A percentile compares a stretch with the other conserved stretches of the same genome.
Conservation (phyloP, 2,888 invertebrate species). For the Drosophila seclusa region DNA sequence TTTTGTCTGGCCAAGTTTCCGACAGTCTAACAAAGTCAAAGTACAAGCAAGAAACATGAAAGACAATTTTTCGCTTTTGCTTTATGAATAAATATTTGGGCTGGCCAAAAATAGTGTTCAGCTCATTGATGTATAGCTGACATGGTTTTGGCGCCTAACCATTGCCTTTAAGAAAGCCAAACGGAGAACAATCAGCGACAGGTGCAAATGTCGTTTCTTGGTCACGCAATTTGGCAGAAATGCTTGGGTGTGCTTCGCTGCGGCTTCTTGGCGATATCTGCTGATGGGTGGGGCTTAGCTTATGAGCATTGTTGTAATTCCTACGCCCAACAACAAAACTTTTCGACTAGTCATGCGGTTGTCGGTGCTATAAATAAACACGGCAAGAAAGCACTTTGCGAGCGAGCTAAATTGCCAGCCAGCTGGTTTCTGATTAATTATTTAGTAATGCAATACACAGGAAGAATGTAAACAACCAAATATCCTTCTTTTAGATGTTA, state of each 20-base stretch:
- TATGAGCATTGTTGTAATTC: slow-evolving; percentile 43
- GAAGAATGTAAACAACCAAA: not conserved
- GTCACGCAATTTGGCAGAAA: slow-evolving; percentile 54
- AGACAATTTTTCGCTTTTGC: slow-evolving; percentile 15
- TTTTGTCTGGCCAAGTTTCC: not conserved
- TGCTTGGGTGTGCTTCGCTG: slow-evolving; percentile 37
- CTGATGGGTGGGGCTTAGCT: slow-evolving; percentile 12
- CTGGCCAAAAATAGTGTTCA: slow-evolving; percentile 4
- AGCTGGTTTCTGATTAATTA: slow-evolving; percentile 13
- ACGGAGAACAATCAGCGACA: slow-evolving; percentile 39
- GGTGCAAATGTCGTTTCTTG: slow-evolving; percentile 61
- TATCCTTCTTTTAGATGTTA: not conserved
- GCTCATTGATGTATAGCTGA: slow-evolving; percentile 11
- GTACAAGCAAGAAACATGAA: slow-evolving; percentile 18
- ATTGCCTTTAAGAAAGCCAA: not conserved
- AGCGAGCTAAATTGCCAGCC: slow-evolving; percentile 3
- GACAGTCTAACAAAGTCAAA: not conserved
- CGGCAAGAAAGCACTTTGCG: slow-evolving; percentile 20
- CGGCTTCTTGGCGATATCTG: slow-evolving; percentile 24
- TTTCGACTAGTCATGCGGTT: slow-evolving; percentile 43
- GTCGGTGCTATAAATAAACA: slow-evolving; percentile 43
- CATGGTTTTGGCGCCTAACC: not conserved
- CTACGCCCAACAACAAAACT: slow-evolving; percentile 14
- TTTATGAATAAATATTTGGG: slow-evolving; percentile 28
- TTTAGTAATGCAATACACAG: slow-evolving; percentile 20